Base-by-base conservation (phyloP, 2,888 invertebrate species). In the Scaptomyza reducta region DNA sequence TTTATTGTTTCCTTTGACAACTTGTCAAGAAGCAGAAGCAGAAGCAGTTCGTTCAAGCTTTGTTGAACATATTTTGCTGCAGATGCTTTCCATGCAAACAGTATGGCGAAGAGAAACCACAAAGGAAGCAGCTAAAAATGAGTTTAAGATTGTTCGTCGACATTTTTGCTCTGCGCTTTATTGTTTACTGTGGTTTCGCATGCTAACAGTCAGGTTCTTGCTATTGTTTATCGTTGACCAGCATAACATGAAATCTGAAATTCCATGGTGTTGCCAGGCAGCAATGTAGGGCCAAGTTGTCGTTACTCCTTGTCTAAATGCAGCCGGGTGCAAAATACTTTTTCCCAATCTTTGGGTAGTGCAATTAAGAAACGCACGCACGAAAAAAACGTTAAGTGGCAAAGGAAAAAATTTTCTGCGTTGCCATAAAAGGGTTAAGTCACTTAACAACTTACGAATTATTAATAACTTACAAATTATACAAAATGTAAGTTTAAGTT, bases 1-100 rank as follows among this genome's bases (percentile, higher is more conserved):
- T 49, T 49, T 64, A 62, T 80, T 84, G 84, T 72, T 62, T 67
- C 50, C 63, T 65, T 77, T 68, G 67, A 59, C 69, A 72, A 63
- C 41, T 63, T 77, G 69, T 80, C 81, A 69, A 69, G 74, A 49
- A n/a, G n/a, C n/a, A 64, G 53, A 11, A n/a, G n/a, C 35, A 35
- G n/a, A 6, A 35, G 35, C 38, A 38, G 54, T 60, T 27, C 44
- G 6, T 35, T 41, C 22, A 50, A 58, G 64, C 56, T 66, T 46
- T 54, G 47, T 11, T 57, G 69, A 58, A 51, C 66, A 65, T 56
- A 71, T 54, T 67, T 49, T 68, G 56, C 55, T 54, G 55, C 29
- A 50, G 46, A 67, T 59, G 46, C 29, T 70, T 67, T 38, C 38
- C 33, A 18, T 22, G 27, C 14, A 25, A 27, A 10, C 25, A 46